A percentile compares a stretch with the other conserved stretches of the same genome.
These are phyloP conservation scores for Phycodurus eques DNA, from an alignment of 2,113 vertebrate genomes.

Conservation along the genomic window DNA sequence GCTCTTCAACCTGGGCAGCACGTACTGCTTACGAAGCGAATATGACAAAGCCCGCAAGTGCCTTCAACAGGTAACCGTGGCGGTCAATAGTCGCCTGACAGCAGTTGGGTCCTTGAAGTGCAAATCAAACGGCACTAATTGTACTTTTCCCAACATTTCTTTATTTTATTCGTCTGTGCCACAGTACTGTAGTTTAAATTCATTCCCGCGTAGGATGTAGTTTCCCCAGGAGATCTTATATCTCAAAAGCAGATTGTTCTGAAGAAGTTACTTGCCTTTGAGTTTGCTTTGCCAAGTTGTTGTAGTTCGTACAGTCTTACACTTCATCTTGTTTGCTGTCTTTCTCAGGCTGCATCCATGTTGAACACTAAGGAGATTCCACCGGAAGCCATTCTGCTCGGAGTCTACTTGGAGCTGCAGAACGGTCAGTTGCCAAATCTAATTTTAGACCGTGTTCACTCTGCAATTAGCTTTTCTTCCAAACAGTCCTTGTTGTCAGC, in stretches of 20 bases:
- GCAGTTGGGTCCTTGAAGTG: neutral
- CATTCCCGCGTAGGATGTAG: neutral
- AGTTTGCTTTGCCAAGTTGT: neutral
- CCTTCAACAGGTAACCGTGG: slow-evolving; percentile 86
- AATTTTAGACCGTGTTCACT: no score
- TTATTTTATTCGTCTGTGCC: neutral
- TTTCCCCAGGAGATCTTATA: neutral
- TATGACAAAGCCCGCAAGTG: slow-evolving; percentile 98
- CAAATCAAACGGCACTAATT: neutral
- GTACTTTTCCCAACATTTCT: neutral
- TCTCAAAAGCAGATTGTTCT: neutral
- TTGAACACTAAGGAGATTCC: slow-evolving; percentile 95
- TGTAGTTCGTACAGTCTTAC: neutral
- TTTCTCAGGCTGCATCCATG: slow-evolving; percentile 85
- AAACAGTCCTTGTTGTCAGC: neutral
- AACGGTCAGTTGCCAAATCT: slow-evolving; percentile 77
- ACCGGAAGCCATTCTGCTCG: slow-evolving; percentile 93
- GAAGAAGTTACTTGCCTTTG: neutral
- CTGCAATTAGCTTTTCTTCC: neutral
- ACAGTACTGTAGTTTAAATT: neutral
- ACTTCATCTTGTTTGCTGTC: slow-evolving; percentile 5
- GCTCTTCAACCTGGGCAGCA: slow-evolving; percentile 96
- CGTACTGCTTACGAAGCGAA: slow-evolving; percentile 94
- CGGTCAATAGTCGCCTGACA: neutral
- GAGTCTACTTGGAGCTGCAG: slow-evolving; percentile 94